Conservation (phyloP, 2,797 vertebrate species). For the Syndactyla subalaris region DNA sequence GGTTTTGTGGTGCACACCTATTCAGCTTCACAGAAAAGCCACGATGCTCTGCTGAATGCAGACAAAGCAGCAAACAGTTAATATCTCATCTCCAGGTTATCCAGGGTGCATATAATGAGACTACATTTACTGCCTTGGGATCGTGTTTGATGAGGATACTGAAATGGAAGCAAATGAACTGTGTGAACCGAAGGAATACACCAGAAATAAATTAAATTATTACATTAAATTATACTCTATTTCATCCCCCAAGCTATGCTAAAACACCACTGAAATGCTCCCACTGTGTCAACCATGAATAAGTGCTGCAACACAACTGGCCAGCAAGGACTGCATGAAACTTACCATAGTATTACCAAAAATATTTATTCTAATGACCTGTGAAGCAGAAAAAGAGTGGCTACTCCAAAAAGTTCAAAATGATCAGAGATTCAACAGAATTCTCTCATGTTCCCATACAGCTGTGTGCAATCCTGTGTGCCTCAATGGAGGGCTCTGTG, state of each 20-base stretch:
- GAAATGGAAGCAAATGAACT: neutral
- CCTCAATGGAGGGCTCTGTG: constrained; percentile 82
- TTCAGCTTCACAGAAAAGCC: neutral
- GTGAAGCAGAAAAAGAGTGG: neutral
- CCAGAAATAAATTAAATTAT: neutral
- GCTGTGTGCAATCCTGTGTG: constrained; percentile 83
- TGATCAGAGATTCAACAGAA: neutral
- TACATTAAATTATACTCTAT: neutral
- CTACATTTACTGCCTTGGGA: neutral
- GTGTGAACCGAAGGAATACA: neutral
- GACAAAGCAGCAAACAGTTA: constrained; percentile 35
- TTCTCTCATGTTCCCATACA: constrained; percentile 7
- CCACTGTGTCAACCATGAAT: neutral
- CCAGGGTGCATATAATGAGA: neutral
- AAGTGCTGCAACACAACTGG: neutral
- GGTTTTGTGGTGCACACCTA: neutral
- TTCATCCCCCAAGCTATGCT: neutral
- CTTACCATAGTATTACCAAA: neutral
- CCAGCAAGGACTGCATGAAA: neutral
- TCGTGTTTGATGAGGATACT: neutral
- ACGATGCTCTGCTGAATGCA: neutral
- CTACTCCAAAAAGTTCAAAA: neutral
- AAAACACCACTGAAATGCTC: neutral
- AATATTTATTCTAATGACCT: neutral
- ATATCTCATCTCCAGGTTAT: neutral